Evolutionary conservation across 1,140 invertebrate species (phyloP).

Genomic region (Mizuhopecten yessoensis): DNA sequence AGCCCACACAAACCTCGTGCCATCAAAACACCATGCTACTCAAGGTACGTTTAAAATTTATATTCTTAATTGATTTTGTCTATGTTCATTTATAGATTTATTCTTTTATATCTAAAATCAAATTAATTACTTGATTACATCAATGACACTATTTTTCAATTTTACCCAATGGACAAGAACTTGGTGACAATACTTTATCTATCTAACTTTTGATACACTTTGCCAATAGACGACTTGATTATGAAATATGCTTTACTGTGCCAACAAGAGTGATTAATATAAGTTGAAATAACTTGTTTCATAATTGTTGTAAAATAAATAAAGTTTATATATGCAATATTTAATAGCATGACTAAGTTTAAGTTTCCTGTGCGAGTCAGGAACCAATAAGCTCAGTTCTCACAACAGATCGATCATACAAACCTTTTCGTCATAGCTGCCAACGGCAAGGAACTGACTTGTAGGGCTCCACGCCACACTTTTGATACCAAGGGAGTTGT

Average conservation of each 20-base stretch:
- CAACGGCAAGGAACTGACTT: constrained; percentile 84
- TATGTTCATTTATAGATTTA: not conserved
- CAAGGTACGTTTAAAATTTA: not conserved
- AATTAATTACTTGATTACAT: too few species aligned
- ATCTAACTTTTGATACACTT: not conserved
- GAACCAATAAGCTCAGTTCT: too few species aligned
- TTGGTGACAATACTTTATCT: too few species aligned
- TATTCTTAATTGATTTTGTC: too few species aligned
- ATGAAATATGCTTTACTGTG: too few species aligned
- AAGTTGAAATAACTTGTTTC: too few species aligned
- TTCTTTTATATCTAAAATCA: not conserved
- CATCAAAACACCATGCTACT: not conserved
- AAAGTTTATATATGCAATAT: too few species aligned
- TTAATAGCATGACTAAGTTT: too few species aligned
- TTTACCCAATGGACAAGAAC: not conserved
- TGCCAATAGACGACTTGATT: not conserved
- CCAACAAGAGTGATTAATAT: too few species aligned
- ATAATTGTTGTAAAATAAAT: too few species aligned
- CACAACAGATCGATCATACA: too few species aligned
- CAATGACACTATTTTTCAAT: not conserved
- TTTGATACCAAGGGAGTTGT: constrained; percentile 84
- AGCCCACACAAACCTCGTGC: not conserved
- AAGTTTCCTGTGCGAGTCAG: too few species aligned
- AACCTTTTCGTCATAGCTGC: constrained; percentile 84
- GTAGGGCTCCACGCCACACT: constrained; percentile 83